These are phyloP conservation scores for Sarotherodon lohbergeri DNA, from an alignment of 2,113 vertebrate species.

Conservation along the genomic window DNA sequence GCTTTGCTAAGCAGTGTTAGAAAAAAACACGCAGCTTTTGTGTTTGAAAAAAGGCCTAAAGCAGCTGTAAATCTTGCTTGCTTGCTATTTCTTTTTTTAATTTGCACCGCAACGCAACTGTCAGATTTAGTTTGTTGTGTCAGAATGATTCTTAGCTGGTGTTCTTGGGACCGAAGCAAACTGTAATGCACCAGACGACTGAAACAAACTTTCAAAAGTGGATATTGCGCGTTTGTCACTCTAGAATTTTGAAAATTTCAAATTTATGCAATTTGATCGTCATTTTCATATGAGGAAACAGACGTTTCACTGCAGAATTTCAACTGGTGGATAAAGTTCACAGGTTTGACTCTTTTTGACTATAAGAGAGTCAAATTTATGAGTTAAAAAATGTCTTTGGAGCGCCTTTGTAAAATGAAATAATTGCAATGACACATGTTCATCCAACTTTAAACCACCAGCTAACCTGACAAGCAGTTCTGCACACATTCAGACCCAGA, in stretches of 20 bases:
- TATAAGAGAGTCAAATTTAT: background rate
- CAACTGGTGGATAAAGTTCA: background rate
- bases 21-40: background rate
- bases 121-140: background rate
- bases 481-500: background rate
- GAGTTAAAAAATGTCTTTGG: background rate
- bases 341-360: background rate
- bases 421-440: background rate
- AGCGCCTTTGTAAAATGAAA: background rate
- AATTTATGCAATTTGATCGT: background rate
- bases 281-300: background rate
- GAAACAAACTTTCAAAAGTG: background rate
- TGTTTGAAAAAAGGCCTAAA: background rate
- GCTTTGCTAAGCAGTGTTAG: background rate
- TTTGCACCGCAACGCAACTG: background rate
- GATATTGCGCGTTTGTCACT: accelerated
- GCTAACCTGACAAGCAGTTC: background rate
- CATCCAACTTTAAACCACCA: background rate
- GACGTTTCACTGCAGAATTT: background rate
- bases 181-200: background rate
- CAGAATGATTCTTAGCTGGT: background rate
- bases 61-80: background rate
- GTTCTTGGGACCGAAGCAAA: background rate
- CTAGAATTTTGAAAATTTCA: background rate
- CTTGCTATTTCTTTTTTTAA: background rate